Base-by-base conservation (phyloP, 2,888 invertebrate genomes). In the Gandaritis pyraliata region DNA sequence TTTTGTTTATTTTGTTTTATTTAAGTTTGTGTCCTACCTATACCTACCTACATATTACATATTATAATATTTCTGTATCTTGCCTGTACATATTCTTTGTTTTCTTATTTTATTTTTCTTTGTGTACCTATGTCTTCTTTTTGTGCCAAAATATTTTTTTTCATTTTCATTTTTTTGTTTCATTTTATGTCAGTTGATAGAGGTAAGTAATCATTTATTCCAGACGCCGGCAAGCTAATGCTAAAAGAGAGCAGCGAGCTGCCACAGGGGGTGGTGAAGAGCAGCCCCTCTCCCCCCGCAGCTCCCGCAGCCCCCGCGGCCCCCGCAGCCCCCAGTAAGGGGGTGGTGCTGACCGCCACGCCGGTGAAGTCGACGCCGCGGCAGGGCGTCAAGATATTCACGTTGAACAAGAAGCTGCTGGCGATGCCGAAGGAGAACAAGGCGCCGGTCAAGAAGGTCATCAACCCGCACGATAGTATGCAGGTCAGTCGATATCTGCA, bases 181-280 rank as follows among this genome's bases (percentile, higher is more conserved):
- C n/a, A n/a, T n/a, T n/a, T n/a, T n/a, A n/a, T n/a, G n/a, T n/a
- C n/a, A n/a, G n/a, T n/a, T n/a, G n/a, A n/a, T n/a, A n/a, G n/a
- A n/a, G n/a, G n/a, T n/a, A n/a, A 23, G 23, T 23, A 23, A 0
- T 3, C 6, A 23, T 23, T 2, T 23, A 23, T 23, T 23, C 1
- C 85, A 93, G 96, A 96, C 76, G 96, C 96, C 4, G 96, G 96
- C 11, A 96, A 96, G 76, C 88, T 96, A 75, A 94, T 96, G 71
- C 83, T 96, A 71, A 95, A 96, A 76, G 93, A 89, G 67, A 93
- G 85, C 76, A 66, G 71, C 49, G 66, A 68, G 16, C 16, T 65
- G 36, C 49, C 58, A 23, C 15, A 58, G 16, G 58, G 16, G 16
- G 43, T 48, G 15, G 16, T 33, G 66, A 18, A 59, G 51, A n/a